A percentile compares a stretch with the other conserved stretches of the same genome.
Conservation (phyloP, 2,888 invertebrate species). For the Drosophila borborema region DNA sequence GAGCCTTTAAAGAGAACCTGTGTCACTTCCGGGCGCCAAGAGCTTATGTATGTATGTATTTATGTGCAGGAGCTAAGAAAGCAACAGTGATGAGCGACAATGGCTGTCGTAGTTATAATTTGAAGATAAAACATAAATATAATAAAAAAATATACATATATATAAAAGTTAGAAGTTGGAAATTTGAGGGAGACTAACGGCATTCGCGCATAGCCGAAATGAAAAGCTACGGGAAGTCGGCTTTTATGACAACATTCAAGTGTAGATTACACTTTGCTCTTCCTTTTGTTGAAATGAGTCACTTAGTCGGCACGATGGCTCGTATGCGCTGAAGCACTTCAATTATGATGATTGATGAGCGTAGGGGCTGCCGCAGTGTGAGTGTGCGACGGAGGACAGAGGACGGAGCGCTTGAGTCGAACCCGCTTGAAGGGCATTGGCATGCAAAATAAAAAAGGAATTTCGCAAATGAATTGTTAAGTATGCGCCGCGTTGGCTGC, state of each 20-base stretch:
- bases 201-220: conserved; percentile 22
- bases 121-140: conserved; percentile 5
- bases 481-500: conserved; percentile 62
- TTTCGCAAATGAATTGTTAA: conserved; percentile 73
- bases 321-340: conserved; percentile 59
- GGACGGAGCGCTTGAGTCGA: not conserved
- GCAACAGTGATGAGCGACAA: conserved; percentile 9
- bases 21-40: not conserved
- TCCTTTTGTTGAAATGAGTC: conserved; percentile 65
- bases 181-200: conserved; percentile 1
- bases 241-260: conserved; percentile 70
- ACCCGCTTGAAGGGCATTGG: conserved; percentile 35
- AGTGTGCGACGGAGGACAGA: not conserved
- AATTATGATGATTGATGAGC: conserved; percentile 80
- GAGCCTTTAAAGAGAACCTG: conserved; percentile 29
- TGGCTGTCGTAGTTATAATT: conserved; percentile 28
- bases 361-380: conserved; percentile 29
- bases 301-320: conserved; percentile 35
- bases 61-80: not conserved
- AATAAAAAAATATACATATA: not conserved
- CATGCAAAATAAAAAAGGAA: conserved; percentile 72
- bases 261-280: conserved; percentile 49
- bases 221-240: conserved; percentile 19
- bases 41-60: conserved; percentile 2
- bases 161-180: conserved; percentile 1